Evolutionary conservation across 2,888 invertebrate species (phyloP), one percentile per base, ranked within the genome.

Genomic region (Amitus sp.): DNA sequence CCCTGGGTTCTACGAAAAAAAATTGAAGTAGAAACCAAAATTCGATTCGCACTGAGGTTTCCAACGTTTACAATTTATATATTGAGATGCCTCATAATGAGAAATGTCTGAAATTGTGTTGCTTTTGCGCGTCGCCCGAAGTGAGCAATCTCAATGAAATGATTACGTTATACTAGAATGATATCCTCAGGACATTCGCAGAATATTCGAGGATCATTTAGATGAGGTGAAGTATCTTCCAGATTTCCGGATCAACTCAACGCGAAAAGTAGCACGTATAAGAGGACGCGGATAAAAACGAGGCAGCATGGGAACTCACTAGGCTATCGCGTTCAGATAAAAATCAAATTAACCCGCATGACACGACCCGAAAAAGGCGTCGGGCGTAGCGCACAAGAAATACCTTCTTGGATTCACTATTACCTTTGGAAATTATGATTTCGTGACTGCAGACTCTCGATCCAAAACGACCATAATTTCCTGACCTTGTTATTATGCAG

Each of bases 301-400:
- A 37, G 49, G 39, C 49, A 17, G 61, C 43, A 39, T 34, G 67
- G 43, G 37, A 65, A 65, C 56, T 62, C 55, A 55, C 60, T 65
- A 66, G 73, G 72, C 70, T 73, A 75, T 73, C 73, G 72, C 68
- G 66, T 62, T 58, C 61, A 73, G 79, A 79, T 79, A 78, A 78
- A 77, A 78, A 78, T 79, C 76, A 78, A 79, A 78, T 78, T 79
- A 79, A 75, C 73, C 71, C 51, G 58, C 56, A 55, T 49, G 61
- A 54, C 67, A 65, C 67, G 71, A 71, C 67, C 70, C 70, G 67
- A 72, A 73, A 72, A 65, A 69, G 65, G 65, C 65, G 65, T 67
- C 46, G 56, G 63, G 51, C 53, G 49, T 56, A 45, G 59, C 42
- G 48, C 51, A 54, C 39, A 48, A 51, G 54, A 39, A 62, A 62